phyloP scores from a whole-genome alignment of 2,797 vertebrate genomes.

The Rhinogobio ventralis region DNA sequence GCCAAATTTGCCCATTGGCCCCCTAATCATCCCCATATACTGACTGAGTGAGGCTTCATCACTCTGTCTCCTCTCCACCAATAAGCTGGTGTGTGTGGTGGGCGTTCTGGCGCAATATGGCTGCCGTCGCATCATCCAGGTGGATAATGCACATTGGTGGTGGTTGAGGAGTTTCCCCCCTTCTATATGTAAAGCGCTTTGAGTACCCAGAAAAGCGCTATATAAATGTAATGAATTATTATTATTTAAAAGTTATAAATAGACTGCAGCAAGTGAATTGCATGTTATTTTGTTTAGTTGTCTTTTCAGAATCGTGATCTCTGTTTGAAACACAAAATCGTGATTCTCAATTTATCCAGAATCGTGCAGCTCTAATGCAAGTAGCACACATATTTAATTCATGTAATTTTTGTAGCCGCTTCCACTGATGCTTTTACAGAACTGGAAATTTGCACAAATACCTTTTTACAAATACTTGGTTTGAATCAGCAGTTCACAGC shows the following conservation, averaged over 20 bases:
- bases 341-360: not conserved
- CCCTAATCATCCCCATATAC: too few relatives aligned
- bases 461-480: not conserved
- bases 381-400: not conserved
- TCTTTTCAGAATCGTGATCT: not conserved
- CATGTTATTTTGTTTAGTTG: not conserved
- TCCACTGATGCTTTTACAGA: not conserved
- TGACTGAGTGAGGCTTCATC: too few relatives aligned
- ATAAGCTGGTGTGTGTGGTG: too few relatives aligned
- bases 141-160: too few relatives aligned
- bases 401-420: not conserved
- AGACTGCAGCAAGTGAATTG: not conserved
- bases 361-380: not conserved
- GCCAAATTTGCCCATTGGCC: too few relatives aligned
- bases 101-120: too few relatives aligned
- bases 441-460: not conserved
- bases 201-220: too few relatives aligned
- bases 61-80: too few relatives aligned
- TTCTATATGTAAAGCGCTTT: too few relatives aligned
- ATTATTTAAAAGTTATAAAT: not conserved
- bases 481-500: slow-evolving; percentile 15
- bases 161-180: too few relatives aligned
- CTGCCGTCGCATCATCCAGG: too few relatives aligned
- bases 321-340: not conserved
- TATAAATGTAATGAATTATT: too few relatives aligned